Conservation (phyloP, 2,888 invertebrate species). For the Latrodectus elegans region DNA sequence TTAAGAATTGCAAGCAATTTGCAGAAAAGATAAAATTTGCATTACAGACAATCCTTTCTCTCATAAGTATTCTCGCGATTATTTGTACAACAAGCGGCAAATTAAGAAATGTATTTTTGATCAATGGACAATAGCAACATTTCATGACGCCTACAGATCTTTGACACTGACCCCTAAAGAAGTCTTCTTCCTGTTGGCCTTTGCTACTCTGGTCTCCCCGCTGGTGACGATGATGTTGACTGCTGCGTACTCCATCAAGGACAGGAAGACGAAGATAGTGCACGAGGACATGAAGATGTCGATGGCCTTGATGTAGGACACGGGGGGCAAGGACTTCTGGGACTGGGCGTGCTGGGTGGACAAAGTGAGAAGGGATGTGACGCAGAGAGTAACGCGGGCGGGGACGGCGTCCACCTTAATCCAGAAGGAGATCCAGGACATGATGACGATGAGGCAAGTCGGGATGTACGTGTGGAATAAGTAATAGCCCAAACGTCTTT, state of each 20-base stretch:
- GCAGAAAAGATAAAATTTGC: no score
- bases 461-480: constrained; percentile 94
- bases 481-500: constrained; percentile 89
- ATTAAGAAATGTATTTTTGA: no score
- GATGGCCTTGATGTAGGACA: constrained; percentile 86
- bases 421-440: constrained; percentile 98
- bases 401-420: constrained; percentile 95
- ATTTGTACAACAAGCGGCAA: no score
- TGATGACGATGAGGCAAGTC: constrained; percentile 91
- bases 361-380: constrained; percentile 89
- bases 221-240: constrained; percentile 75
- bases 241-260: constrained; percentile 77
- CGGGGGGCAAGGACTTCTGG: constrained; percentile 91
- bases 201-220: neutral
- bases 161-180: neutral
- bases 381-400: constrained; percentile 92
- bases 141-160: neutral
- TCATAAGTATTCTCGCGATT: no score
- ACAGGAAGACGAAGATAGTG: constrained; percentile 76
- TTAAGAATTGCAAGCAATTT: no score
- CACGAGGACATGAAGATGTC: constrained; percentile 77
- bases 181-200: neutral
- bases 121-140: neutral
- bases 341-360: constrained; percentile 96
- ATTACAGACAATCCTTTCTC: no score